Conservation (phyloP, 2,888 invertebrate species). For the Hirtodrosophila histrioides region DNA sequence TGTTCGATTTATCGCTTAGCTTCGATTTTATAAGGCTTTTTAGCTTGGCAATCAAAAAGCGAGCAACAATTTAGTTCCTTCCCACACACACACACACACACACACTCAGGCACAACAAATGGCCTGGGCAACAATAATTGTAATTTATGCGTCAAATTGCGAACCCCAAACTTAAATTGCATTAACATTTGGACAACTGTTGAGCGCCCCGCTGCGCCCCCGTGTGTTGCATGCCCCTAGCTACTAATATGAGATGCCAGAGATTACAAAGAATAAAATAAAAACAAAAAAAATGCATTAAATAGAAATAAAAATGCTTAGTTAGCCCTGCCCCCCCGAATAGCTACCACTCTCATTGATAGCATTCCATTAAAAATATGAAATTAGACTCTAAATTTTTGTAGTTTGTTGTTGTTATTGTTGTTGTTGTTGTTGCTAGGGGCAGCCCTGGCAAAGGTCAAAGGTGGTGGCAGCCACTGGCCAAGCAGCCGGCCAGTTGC, state of each 20-base stretch:
- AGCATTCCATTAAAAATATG: conserved; percentile 55
- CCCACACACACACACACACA: conserved; percentile 5
- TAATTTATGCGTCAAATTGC: conserved; percentile 40
- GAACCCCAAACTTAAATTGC: conserved; percentile 21
- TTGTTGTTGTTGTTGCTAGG: conserved; percentile 13
- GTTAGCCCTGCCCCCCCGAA: conserved; percentile 1
- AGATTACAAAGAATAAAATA: background rate
- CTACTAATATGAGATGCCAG: background rate
- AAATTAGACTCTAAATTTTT: conserved; percentile 52
- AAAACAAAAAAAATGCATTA: conserved; percentile 4
- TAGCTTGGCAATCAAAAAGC: background rate
- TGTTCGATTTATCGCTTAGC: conserved; percentile 11
- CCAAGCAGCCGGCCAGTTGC: conserved; percentile 52
- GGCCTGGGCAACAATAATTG: conserved; percentile 21
- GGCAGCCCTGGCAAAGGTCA: conserved; percentile 66
- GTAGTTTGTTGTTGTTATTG: conserved; percentile 12
- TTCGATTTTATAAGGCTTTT: background rate
- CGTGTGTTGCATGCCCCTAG: background rate
- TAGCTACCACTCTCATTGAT: conserved; percentile 33
- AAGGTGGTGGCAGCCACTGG: conserved; percentile 65
- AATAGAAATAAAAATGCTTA: conserved; percentile 34
- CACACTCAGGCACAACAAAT: conserved; percentile 1
- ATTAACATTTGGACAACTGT: conserved; percentile 17
- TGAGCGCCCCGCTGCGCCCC: background rate
- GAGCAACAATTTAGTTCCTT: background rate